Percentiles rank a stretch among this genome's conserved stretches.
Conservation (phyloP, 2,888 invertebrate species). For the Tanypteryx hageni region DNA sequence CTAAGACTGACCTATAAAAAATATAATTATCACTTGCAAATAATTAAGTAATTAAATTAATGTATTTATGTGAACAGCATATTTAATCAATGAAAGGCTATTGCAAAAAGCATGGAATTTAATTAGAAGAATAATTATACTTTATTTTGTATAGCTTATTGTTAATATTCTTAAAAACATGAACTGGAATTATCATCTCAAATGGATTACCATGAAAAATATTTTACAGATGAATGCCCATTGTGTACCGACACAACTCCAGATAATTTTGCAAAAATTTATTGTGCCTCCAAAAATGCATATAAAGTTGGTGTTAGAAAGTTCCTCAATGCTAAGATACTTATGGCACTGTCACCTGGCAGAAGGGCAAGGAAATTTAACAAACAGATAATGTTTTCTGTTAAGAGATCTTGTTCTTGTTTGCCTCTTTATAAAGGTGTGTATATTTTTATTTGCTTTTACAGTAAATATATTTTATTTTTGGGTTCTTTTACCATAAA, state of each 20-base stretch:
- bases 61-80: no score
- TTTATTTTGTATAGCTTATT: not conserved
- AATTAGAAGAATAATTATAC: not conserved
- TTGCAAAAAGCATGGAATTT: not conserved
- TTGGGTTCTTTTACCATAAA: no score
- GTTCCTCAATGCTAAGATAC: constrained; percentile 65
- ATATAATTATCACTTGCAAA: no score
- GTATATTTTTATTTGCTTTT: not conserved
- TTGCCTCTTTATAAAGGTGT: constrained; percentile 67
- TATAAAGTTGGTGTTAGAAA: constrained; percentile 67
- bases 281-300: constrained; percentile 67
- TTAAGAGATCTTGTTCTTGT: constrained; percentile 66
- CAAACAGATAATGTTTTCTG: constrained; percentile 49
- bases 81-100: no score
- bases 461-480: not conserved
- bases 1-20: no score
- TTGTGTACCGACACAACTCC: constrained; percentile 65
- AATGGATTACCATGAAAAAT: not conserved
- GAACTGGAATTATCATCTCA: not conserved
- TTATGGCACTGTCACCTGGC: constrained; percentile 66
- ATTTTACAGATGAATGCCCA: constrained; percentile 66
- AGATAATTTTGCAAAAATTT: constrained; percentile 65
- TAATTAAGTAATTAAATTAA: no score
- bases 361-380: constrained; percentile 65
- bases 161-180: not conserved